phyloP scores from a whole-genome alignment of 2,113 vertebrate genomes.

The Hylia prasina region DNA sequence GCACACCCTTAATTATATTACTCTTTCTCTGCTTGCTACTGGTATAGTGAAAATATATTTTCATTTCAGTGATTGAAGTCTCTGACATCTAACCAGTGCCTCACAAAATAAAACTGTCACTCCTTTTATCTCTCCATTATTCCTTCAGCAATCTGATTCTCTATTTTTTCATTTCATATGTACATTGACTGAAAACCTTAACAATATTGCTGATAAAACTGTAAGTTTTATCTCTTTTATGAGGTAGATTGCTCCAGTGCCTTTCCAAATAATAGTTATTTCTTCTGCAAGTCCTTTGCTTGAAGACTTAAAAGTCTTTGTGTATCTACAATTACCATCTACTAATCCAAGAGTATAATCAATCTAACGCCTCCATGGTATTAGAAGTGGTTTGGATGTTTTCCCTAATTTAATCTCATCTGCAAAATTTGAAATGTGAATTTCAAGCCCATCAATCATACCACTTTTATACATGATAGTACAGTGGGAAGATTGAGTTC shows the following conservation, averaged over 20 bases:
- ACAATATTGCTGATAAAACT: neutral
- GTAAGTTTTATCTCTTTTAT: conserved; percentile 21
- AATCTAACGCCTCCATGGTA: neutral
- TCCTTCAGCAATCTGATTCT: conserved; percentile 43
- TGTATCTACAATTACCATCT: conserved; percentile 22
- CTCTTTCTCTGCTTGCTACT: neutral
- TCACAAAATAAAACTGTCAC: neutral
- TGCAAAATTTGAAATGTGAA: neutral
- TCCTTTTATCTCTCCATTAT: conserved; percentile 37
- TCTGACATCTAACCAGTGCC: neutral
- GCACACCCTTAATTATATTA: neutral
- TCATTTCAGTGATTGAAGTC: conserved; percentile 1
- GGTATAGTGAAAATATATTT: neutral
- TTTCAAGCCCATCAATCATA: neutral
- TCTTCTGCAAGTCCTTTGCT: conserved; percentile 8
- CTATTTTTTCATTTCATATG: conserved; percentile 51
- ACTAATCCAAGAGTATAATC: conserved; percentile 31
- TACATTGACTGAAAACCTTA: conserved; percentile 26
- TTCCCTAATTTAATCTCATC: conserved; percentile 36
- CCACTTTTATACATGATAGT: neutral
- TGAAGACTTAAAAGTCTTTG: neutral
- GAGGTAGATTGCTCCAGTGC: neutral
- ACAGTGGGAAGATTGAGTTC: neutral
- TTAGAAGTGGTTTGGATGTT: neutral
- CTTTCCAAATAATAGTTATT: conserved; percentile 17